A percentile compares a stretch with the other conserved stretches of the same genome.
phyloP scores from a whole-genome alignment of 92 coral and sea anemone genomes.

The Siderastrea radians region DNA sequence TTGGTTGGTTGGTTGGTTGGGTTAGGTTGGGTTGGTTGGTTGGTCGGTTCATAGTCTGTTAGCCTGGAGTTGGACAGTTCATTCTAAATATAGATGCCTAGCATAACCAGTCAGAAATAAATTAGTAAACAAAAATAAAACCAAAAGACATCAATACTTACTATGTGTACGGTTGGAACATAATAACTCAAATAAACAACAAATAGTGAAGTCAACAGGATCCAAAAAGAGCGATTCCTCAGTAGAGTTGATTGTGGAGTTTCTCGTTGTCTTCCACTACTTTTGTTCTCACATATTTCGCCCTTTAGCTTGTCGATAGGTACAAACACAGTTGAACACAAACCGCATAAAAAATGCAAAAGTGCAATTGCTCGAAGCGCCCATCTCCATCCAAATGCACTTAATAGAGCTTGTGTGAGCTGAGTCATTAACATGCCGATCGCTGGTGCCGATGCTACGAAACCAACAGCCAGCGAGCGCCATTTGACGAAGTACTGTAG shows the following conservation, averaged over 20 bases:
- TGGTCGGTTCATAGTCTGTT: too few relatives aligned
- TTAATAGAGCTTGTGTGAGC: slow-evolving; percentile 34
- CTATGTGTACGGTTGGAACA: slow-evolving; percentile 45
- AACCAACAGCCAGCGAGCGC: slow-evolving; percentile 57
- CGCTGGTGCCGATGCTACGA: slow-evolving; percentile 39
- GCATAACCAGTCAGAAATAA: too few relatives aligned
- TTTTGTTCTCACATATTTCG: neutral
- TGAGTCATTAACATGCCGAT: slow-evolving; percentile 40
- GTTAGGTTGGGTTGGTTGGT: too few relatives aligned
- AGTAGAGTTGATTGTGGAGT: slow-evolving; percentile 4
- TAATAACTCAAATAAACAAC: slow-evolving; percentile 53
- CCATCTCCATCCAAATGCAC: slow-evolving; percentile 44
- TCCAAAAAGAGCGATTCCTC: slow-evolving; percentile 50
- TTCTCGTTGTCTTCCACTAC: neutral
- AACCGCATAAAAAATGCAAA: slow-evolving; percentile 18
- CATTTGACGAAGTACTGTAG: slow-evolving; percentile 44
- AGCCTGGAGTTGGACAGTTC: too few relatives aligned
- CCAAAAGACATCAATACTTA: slow-evolving; percentile 1
- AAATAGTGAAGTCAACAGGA: slow-evolving; percentile 42
- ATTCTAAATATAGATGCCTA: too few relatives aligned
- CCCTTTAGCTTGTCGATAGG: neutral
- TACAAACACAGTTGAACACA: slow-evolving; percentile 27
- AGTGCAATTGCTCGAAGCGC: slow-evolving; percentile 22
- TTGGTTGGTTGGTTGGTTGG: too few relatives aligned
- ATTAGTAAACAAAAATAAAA: neutral